Evolutionary conservation across 2,888 invertebrate genomes (phyloP).

Genomic region (Portevinia maculata): DNA sequence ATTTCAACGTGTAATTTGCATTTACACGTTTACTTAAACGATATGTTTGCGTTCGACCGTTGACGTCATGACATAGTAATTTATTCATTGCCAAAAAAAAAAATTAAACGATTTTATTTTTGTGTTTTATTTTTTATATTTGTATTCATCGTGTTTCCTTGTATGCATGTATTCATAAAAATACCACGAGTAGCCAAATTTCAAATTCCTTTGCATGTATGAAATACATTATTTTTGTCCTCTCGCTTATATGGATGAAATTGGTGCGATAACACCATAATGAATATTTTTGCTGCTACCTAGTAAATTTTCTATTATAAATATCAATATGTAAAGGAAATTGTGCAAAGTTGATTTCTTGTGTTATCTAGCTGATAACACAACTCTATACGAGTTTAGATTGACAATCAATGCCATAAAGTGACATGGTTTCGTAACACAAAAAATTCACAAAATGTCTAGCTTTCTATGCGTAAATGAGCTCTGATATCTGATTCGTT

Average conservation of each 20-base stretch:
- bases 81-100: conserved; percentile 59
- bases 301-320: conserved; percentile 16
- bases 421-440: conserved; percentile 35
- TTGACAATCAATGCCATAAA: conserved; percentile 52
- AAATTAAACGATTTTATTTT: conserved; percentile 39
- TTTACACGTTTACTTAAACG: conserved; percentile 60
- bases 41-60: conserved; percentile 34
- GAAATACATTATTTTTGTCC: conserved; percentile 64
- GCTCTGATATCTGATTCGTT: background rate
- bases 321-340: conserved; percentile 44
- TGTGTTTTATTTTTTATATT: no score
- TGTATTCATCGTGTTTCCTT: conserved; percentile 27
- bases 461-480: conserved; percentile 22
- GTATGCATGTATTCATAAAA: conserved; percentile 36
- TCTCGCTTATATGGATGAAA: conserved; percentile 55
- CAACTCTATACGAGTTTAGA: conserved; percentile 31
- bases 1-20: conserved; percentile 46
- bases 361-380: conserved; percentile 56
- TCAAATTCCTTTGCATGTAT: conserved; percentile 61
- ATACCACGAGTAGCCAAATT: conserved; percentile 45
- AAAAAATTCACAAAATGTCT: conserved; percentile 19
- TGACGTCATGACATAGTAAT: conserved; percentile 61
- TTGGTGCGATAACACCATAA: conserved; percentile 56
- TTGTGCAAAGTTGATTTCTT: conserved; percentile 49
- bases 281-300: conserved; percentile 27